phyloP scores from a whole-genome alignment of 1,140 invertebrate species.

The Megalonaias nervosa region DNA sequence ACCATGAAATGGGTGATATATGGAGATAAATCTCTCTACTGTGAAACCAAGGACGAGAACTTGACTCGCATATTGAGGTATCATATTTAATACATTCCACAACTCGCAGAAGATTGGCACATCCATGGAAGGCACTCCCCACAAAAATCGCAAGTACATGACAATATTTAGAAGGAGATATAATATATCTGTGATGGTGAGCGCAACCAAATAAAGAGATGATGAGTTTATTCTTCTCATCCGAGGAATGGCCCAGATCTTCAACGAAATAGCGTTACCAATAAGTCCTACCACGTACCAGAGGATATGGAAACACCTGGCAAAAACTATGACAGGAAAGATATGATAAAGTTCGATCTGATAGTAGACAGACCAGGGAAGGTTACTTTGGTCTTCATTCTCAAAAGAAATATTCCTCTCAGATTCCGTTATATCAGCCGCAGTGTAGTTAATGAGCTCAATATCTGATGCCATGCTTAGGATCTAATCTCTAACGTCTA shows the following conservation, averaged over 20 bases:
- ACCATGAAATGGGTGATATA: slow-evolving; percentile 88
- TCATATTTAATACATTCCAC: slow-evolving; percentile 49
- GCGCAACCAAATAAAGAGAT: slow-evolving; percentile 38
- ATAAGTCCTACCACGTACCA: slow-evolving; percentile 61
- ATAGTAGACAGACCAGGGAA: neutral
- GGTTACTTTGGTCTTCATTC: no score
- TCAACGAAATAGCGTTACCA: slow-evolving; percentile 61
- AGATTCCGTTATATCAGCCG: no score
- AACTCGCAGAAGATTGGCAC: slow-evolving; percentile 39
- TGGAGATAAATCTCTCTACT: slow-evolving; percentile 93
- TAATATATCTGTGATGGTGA: slow-evolving; percentile 39
- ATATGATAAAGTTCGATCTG: slow-evolving; percentile 17
- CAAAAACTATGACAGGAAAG: slow-evolving; percentile 6
- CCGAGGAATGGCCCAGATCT: slow-evolving; percentile 57
- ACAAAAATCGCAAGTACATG: slow-evolving; percentile 45
- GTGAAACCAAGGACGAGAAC: slow-evolving; percentile 82
- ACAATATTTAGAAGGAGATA: slow-evolving; percentile 47
- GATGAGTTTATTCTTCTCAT: slow-evolving; percentile 57
- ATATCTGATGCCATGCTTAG: no score
- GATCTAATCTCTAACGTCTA: no score
- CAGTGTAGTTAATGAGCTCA: no score
- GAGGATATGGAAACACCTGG: slow-evolving; percentile 19
- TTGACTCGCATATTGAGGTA: slow-evolving; percentile 52
- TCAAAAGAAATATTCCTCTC: no score
- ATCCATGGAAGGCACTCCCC: slow-evolving; percentile 41